Conservation (phyloP, 2,113 vertebrate species). For the Narcine bancroftii region DNA sequence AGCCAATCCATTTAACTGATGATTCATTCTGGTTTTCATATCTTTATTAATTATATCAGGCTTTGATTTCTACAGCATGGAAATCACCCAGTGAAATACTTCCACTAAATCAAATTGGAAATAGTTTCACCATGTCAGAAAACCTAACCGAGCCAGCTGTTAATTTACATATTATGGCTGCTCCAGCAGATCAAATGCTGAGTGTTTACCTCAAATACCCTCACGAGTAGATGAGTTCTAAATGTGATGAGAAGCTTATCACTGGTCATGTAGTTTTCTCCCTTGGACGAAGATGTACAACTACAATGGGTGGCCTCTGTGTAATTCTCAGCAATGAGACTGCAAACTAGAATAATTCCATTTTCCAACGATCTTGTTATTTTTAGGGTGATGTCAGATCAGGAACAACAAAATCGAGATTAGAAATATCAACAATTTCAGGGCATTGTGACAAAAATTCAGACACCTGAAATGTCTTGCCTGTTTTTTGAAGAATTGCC, state of each 20-base stretch:
- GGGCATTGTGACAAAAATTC: neutral
- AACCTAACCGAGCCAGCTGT: neutral
- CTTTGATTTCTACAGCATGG: neutral
- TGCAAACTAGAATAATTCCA: neutral
- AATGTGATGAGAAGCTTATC: neutral
- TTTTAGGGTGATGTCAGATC: neutral
- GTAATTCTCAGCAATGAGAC: neutral
- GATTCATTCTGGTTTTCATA: neutral
- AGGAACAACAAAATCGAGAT: neutral
- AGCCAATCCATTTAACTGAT: neutral
- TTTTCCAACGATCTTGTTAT: neutral
- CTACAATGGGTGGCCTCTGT: neutral
- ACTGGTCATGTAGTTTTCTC: neutral
- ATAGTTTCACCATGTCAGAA: neutral
- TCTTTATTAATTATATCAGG: neutral
- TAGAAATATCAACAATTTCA: neutral
- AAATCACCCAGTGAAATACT: neutral
- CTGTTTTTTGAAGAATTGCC: neutral
- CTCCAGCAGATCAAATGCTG: no score
- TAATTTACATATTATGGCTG: no score
- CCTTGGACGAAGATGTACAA: neutral
- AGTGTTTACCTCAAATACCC: neutral
- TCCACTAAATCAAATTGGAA: neutral
- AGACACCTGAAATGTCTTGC: neutral
- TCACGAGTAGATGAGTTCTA: neutral